Evolutionary conservation across 2,888 invertebrate genomes (phyloP), one percentile per base, ranked within the genome.

Genomic region (Notodonta dromedarius): DNA sequence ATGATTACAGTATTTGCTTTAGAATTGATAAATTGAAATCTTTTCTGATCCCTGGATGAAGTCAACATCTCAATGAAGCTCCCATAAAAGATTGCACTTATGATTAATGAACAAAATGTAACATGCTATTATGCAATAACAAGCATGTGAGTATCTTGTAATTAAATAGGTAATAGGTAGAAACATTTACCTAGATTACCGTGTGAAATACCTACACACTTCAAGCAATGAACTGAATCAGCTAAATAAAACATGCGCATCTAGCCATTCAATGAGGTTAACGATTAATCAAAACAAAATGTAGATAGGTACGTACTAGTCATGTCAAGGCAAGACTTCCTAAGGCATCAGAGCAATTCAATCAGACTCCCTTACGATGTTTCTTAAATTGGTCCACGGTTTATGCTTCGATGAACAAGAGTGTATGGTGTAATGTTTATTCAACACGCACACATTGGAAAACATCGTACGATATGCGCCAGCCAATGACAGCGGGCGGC

Each of bases 401-500:
- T 40, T 86, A 85, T 81, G 81, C 82, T 82, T 79, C 83, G 83
- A 84, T 84, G 82, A 79, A 76, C 78, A 79, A 78, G 80, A 76
- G 73, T 80, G 84, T 86, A 84, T 85, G 78, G 76, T 74, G 74
- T 82, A 77, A 73, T 71, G 68, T 71, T 68, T 79, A 78, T 71
- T 78, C 70, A 66, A 67, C 78, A 83, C 89, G 69, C 89, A 89
- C 89, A 91, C 89, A 82, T 69, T 66, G 65, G 79, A 78, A 83
- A 80, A 87, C 77, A 93, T 94, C 94, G 87, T 93, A 93, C 87
- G 94, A 94, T 94, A 74, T 76, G 63, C 63, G 71, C 71, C 74
- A 82, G 80, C 94, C 94, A 94, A 94, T 94, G 71, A 73, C 68
- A 83, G 67, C 52, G 52, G 61, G 74, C 78, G 70, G 79, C 84